Conservation (phyloP, 2,888 invertebrate genomes). For the Choreutis nemorana region DNA sequence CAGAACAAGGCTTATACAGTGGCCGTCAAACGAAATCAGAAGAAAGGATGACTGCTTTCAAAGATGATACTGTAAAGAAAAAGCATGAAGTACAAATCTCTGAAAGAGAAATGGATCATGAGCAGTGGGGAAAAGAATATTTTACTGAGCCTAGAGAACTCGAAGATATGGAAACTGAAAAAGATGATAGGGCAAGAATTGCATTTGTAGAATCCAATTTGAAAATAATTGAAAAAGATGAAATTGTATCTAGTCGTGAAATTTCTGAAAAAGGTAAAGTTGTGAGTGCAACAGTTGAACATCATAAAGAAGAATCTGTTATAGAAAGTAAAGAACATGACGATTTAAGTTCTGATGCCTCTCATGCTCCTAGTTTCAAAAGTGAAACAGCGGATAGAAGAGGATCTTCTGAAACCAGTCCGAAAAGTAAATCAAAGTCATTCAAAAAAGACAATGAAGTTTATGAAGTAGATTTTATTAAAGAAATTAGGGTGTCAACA, state of each 20-base stretch:
- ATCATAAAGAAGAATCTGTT: slow-evolving; percentile 54
- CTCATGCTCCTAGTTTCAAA: slow-evolving; percentile 52
- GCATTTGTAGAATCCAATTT: slow-evolving; percentile 50
- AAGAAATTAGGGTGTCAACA: slow-evolving; percentile 61
- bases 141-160: slow-evolving; percentile 56
- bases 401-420: slow-evolving; percentile 47
- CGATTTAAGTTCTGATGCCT: slow-evolving; percentile 54
- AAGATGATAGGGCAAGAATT: slow-evolving; percentile 39
- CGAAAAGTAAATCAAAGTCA: slow-evolving; percentile 53
- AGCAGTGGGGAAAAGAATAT: slow-evolving; percentile 64
- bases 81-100: slow-evolving; percentile 60
- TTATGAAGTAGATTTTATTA: slow-evolving; percentile 60
- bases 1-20: slow-evolving; percentile 52
- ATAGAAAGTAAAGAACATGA: slow-evolving; percentile 60
- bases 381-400: slow-evolving; percentile 45
- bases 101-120: slow-evolving; percentile 57
- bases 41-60: slow-evolving; percentile 59
- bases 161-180: slow-evolving; percentile 52
- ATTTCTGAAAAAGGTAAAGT: slow-evolving; percentile 55
- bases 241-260: slow-evolving; percentile 48
- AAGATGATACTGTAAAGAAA: slow-evolving; percentile 54
- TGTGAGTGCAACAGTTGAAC: slow-evolving; percentile 49
- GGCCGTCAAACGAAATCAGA: slow-evolving; percentile 53
- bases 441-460: slow-evolving; percentile 58
- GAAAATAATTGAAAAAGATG: slow-evolving; percentile 55